Base-by-base conservation (phyloP, 2,888 invertebrate genomes). In the Penaeus monodon region DNA sequence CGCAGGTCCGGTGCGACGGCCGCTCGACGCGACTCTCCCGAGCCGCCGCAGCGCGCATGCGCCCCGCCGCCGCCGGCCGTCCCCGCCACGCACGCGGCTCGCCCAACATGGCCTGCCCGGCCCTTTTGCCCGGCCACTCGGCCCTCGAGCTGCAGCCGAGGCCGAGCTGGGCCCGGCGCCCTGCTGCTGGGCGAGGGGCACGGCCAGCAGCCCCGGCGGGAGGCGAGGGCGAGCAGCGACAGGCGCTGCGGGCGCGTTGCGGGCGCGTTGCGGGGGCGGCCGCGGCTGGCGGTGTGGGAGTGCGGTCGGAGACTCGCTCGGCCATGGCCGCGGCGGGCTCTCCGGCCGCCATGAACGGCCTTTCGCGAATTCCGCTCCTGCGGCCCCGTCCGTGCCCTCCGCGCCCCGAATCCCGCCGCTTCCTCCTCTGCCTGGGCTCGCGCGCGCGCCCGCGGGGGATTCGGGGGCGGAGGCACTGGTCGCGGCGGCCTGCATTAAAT, bases 1-100 rank as follows among this genome's bases (percentile, higher is more conserved):
- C 86, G 81, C 81, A 83, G 77, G 86, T 86, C 89, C 89, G 89
- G 82, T 84, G 84, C 84, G 85, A 87, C 84, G 89, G 89, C 84
- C 49, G 86, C 83, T 89, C 84, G 81, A 86, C 85, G 76, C 68
- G 84, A 86, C 86, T 89, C 89, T 87, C 84, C 64, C 77, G 74
- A 65, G 77, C 68, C 73, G 81, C 80, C 27, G 78, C 77, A 81
- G 80, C 82, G 83, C 86, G 89, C 89, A 89, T 86, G 89, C 89
- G 89, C 80, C 80, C 49, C 33, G 29, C 65, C n/a, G 7, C 84
- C 63, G 84, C 77, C 57, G 70, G 70, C 70, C 63, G 84, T 77
- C 83, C 84, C 84, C 77, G 86, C 86, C 86, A 89, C 89, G 84
- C 84, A 84, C 84, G 33, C 27, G 33, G 12, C 38, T 22, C n/a